Evolutionary conservation across 2,113 vertebrate species (phyloP), one percentile per base, ranked within the genome.

Genomic region (Semnornis frantzii): DNA sequence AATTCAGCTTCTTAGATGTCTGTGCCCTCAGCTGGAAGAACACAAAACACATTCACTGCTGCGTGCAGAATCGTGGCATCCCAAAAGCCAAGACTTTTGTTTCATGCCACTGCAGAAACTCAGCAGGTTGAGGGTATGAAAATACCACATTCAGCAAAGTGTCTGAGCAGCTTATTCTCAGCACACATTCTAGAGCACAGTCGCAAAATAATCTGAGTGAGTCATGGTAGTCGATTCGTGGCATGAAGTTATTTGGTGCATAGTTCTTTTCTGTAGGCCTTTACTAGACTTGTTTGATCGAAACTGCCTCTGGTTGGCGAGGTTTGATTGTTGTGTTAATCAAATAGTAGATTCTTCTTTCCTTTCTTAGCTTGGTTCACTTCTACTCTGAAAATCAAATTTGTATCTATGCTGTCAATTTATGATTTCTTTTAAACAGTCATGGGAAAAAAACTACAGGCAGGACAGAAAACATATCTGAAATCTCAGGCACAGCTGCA

Each of bases 111-210:
- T 55, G 0, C 1, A 9, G 30, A 55, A 60, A 39, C 44, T 57
- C 57, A 33, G 37, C n/a, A 8, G 28, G 46, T 24, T 34, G 4
- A 46, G 16, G 27, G 17, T 10, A 20, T 42, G 42, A 6, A n/a
- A 27, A 15, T 7, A 7, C 2, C 37, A 1, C 2, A 0, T 11
- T 25, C 14, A 1, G 59, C 11, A 28, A 68, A 15, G 44, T 1
- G 2, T 12, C 44, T 0, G 2, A 73, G 34, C 2, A 8, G 60
- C 23, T 54, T 7, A 18, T n/a, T 66, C 21, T 2, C 21, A 9
- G 15, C 2, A 15, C 20, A 1, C 20, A 4, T 64, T 46, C 33
- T 19, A 11, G 31, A 71, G 15, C 6, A 1, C 12, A 19, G 27
- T 6, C 71, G 82, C 52, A 77, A 31, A 21, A 21, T 33, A 16